Evolutionary conservation across 2,113 vertebrate species (phyloP), one percentile per base, ranked within the genome.

Genomic region (Corvus hawaiiensis): DNA sequence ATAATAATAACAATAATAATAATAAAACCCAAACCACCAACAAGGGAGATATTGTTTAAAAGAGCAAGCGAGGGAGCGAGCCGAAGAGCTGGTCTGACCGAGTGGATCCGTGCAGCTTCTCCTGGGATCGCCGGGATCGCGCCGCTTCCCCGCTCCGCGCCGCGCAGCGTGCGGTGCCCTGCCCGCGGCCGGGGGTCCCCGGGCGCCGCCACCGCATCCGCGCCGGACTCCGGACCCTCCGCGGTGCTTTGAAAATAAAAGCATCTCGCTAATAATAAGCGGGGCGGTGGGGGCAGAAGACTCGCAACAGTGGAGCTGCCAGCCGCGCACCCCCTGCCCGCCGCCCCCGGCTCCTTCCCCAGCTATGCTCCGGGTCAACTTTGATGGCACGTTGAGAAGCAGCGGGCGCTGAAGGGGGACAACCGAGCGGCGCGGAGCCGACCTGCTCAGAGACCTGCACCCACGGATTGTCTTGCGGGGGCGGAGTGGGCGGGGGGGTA

Each of bases 31-130:
- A 81, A 96, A 95, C 91, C 94, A 71, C 91, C 93, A 96, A 94
- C 93, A 96, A 96, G 91, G 74, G 90, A 91, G 93, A 96, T 89
- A 92, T 94, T 95, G 96, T 91, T 96, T 96, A 96, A 96, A 96
- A 94, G 96, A 91, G 93, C 76, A 82, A 95, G 89, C 82, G 85
- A 95, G 85, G 56, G 56, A 90, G 69, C 79, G 75, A 88, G 92
- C 87, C 18, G 96, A 90, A 95, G 94, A 94, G 94, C 90, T 69
- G 96, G 68, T 87, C 94, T 81, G 96, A 94, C 84, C 90, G 89
- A 95, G 82, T 64, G 93, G 91, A 96, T 90, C 93, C 91, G 86
- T 41, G 93, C 92, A 71, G 89, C 84, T 82, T 81, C 89, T 94
- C 89, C 73, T 79, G 74, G 87, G 83, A 96, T 85, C 94, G 93